These are phyloP conservation scores for Pseudoatta argentina DNA, from an alignment of 1,140 invertebrate species.

Conservation along the genomic window DNA sequence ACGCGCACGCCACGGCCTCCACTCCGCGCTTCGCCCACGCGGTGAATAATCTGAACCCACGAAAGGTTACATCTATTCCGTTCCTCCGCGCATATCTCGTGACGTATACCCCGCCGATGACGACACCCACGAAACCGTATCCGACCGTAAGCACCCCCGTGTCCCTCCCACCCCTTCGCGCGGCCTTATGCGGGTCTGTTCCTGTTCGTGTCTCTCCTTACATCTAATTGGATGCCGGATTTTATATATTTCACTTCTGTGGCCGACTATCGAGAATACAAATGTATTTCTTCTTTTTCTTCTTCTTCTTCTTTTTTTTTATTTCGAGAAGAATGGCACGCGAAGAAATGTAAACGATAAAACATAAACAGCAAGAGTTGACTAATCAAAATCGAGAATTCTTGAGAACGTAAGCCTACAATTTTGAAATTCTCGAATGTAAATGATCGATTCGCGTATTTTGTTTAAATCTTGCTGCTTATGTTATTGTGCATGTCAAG, in stretches of 20 bases:
- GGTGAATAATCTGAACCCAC: slow-evolving; percentile 45
- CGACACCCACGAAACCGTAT: slow-evolving; percentile 45
- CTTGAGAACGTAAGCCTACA: not conserved
- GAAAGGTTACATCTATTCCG: slow-evolving; percentile 36
- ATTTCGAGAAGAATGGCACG: not conserved
- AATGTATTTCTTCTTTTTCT: too few relatives aligned
- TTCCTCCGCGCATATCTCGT: slow-evolving; percentile 43
- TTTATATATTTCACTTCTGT: not conserved
- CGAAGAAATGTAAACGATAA: not conserved
- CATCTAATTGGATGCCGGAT: not conserved
- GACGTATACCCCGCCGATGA: slow-evolving; percentile 45
- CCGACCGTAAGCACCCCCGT: not conserved
- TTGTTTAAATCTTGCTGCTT: not conserved
- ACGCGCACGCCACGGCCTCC: not conserved
- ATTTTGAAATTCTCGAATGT: slow-evolving; percentile 9
- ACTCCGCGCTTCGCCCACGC: slow-evolving; percentile 48
- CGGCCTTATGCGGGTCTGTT: not conserved
- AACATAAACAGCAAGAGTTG: not conserved
- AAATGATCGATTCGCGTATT: not conserved
- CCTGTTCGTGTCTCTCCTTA: not conserved
- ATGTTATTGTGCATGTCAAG: not conserved
- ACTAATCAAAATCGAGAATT: not conserved
- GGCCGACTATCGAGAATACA: too few relatives aligned
- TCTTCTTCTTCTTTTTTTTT: too few relatives aligned
- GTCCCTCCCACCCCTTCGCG: not conserved